Evolutionary conservation across 2,113 vertebrate genomes (phyloP).

Genomic region (Xenopus tropicalis): UCB_Xtro_10.0 CM004446.2:70269001-70269500

Average conservation of each 20-base stretch:
- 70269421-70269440: neutral
- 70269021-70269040: conserved; percentile 94
- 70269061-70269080: conserved; percentile 86
- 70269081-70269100: conserved; percentile 87
- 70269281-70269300: neutral
- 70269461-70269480: neutral
- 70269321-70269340: neutral
- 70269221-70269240: neutral
- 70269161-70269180: neutral
- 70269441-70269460: neutral
- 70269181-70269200: neutral
- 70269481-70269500: no score
- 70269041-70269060: conserved; percentile 87
- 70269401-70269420: neutral
- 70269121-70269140: neutral
- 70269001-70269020: conserved; percentile 90
- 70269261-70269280: neutral
- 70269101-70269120: conserved; percentile 54
- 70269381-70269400: neutral
- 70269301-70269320: neutral
- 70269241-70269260: no score
- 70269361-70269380: neutral
- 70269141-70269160: conserved; percentile 5
- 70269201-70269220: neutral
- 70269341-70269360: neutral